Base-by-base conservation (phyloP, 2,113 vertebrate genomes). In the Mola mola region DNA sequence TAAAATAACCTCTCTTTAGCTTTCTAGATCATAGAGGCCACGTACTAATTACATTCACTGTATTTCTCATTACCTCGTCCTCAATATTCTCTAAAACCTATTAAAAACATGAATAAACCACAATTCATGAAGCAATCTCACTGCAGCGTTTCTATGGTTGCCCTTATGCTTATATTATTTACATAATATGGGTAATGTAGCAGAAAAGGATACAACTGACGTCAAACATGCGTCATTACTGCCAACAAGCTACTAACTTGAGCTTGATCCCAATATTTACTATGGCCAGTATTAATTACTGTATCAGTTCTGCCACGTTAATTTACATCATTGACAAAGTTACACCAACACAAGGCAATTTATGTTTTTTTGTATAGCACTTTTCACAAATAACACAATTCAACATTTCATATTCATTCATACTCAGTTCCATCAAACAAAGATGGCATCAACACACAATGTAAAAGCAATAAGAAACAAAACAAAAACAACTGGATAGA, bases 111-210 rank as follows among this genome's bases (percentile, higher is more conserved):
- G 11, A 40, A 44, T 34, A 26, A 66, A 61, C 19, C 53, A 24
- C 6, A 70, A 21, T 11, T 19, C 15, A 29, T 41, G 26, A 8
- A 33, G 17, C 40, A 44, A 56, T 67, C 49, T 12, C 13, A 16
- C 2, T 29, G 2, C 8, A 10, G 20, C 15, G 25, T 52, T 17
- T 70, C 17, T 24, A n/a, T n/a, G n/a, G 33, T 36, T 58, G 29
- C 28, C 36, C 22, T 33, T 29, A 34, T 16, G 24, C 22, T 58
- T 37, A 15, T 4, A 52, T 20, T 34, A 63, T 34, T 25, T 9
- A 43, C 37, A 56, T 49, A 16, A 75, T 69, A 25, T 24, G 41
- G 50, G 63, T 36, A 25, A 52, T 22, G 42, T 37, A 29, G 37
- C 31, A 10, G 24, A 4, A 28, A 47, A 10, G n/a, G 11, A 24